A percentile compares a stretch with the other conserved stretches of the same genome.
Evolutionary conservation across 2,113 vertebrate genomes (phyloP).

Genomic region (Charadrius vociferus): DNA sequence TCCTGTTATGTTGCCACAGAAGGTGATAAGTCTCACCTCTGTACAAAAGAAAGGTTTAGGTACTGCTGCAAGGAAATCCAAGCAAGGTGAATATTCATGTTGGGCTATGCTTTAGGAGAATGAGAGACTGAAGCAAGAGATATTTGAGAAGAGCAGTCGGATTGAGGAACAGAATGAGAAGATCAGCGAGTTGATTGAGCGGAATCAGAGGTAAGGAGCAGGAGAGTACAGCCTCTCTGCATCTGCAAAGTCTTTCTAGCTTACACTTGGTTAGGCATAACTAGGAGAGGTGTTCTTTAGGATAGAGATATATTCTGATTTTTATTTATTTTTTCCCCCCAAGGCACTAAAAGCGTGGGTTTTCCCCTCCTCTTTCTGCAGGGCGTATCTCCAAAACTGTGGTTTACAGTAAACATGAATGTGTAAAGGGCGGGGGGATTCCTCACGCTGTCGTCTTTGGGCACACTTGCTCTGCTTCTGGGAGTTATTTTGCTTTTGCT

Average conservation of each 20-base stretch:
- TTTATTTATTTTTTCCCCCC: neutral
- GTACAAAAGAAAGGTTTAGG: neutral
- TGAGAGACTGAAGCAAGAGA: conserved; percentile 93
- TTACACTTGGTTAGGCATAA: neutral
- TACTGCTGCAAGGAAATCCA: neutral
- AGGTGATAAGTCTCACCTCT: neutral
- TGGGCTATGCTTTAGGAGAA: conserved; percentile 85
- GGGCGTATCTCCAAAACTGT: neutral
- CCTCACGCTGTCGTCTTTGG: neutral
- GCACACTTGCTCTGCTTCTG: neutral
- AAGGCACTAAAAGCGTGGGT: neutral
- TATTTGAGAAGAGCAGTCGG: conserved; percentile 93
- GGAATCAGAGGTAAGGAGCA: conserved; percentile 90
- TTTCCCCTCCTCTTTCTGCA: neutral
- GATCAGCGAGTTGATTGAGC: conserved; percentile 91
- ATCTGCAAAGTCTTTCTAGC: neutral
- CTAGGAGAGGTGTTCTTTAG: neutral
- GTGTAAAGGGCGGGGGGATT: neutral
- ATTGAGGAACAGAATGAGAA: conserved; percentile 96
- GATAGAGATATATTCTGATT: neutral
- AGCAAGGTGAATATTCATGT: neutral
- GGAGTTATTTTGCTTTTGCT: neutral
- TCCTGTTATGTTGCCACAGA: neutral
- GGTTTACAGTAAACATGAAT: neutral
- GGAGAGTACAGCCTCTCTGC: neutral